Conservation (phyloP, 2,113 vertebrate species). For the Centropus unirufus region DNA sequence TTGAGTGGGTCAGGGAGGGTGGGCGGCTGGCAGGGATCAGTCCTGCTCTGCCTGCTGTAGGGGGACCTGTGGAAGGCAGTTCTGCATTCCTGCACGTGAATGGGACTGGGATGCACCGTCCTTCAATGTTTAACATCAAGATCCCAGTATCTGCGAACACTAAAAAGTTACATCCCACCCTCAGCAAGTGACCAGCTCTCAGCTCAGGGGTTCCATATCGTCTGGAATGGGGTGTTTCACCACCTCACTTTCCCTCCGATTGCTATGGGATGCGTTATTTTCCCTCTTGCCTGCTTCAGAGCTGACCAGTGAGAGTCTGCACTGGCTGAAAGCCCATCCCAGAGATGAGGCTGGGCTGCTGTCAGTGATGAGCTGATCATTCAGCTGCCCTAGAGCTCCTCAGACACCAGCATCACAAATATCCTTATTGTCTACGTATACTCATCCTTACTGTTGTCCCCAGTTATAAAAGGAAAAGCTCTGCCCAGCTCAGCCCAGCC, state of each 20-base stretch:
- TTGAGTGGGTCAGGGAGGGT: fast-evolving
- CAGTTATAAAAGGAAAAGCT: not conserved
- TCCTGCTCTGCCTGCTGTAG: not conserved
- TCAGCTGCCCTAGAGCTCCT: not conserved
- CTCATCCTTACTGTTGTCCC: not conserved
- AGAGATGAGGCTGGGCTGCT: not conserved
- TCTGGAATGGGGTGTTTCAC: not conserved
- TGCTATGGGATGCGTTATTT: not conserved
- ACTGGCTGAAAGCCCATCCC: not conserved
- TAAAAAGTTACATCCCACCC: not conserved
- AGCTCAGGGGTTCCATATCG: not conserved
- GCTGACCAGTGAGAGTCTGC: not conserved
- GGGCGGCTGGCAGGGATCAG: fast-evolving
- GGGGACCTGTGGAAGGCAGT: not conserved
- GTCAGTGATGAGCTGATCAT: not conserved
- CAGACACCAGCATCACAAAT: not conserved
- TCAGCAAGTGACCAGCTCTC: not conserved
- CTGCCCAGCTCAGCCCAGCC: not conserved
- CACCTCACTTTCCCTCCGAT: not conserved
- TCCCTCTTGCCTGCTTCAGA: fast-evolving
- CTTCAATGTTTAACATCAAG: not conserved
- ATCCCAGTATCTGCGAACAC: not conserved
- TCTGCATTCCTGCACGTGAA: fast-evolving
- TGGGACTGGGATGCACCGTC: fast-evolving
- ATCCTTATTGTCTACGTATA: not conserved